Percentiles rank a stretch among this genome's conserved stretches.
Evolutionary conservation across 2,797 vertebrate genomes (phyloP).

Genomic region (Siniperca scherzeri): DNA sequence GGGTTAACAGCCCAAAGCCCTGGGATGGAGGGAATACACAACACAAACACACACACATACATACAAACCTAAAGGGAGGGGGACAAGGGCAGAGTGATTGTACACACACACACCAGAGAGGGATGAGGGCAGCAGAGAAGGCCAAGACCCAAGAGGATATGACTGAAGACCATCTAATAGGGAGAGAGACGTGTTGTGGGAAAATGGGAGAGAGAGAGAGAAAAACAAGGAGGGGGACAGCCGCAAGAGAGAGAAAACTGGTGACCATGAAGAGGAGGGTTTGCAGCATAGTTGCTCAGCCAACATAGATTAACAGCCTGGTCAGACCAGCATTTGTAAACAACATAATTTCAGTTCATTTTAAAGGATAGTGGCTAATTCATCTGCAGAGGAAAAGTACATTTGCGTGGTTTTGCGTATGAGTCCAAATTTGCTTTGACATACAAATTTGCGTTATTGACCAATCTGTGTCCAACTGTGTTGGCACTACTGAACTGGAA

Average conservation of each 20-base stretch:
- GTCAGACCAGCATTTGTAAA: neutral
- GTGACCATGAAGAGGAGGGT: neutral
- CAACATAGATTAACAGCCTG: neutral
- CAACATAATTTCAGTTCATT: neutral
- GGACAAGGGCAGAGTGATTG: conserved; percentile 18
- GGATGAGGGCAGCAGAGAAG: conserved; percentile 38
- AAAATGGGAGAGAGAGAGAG: neutral
- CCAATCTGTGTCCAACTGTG: neutral
- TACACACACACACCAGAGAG: conserved; percentile 28
- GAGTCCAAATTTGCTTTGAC: neutral
- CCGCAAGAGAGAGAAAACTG: neutral
- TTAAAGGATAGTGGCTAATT: neutral
- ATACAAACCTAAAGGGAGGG: conserved; percentile 2
- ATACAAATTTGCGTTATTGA: neutral
- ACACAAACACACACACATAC: conserved; percentile 35
- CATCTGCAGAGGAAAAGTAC: neutral
- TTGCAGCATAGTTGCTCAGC: neutral
- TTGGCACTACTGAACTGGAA: neutral
- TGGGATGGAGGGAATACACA: conserved; percentile 43
- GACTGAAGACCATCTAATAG: conserved; percentile 33
- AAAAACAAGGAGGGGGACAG: neutral
- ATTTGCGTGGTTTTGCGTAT: no score
- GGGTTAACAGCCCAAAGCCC: conserved; percentile 62
- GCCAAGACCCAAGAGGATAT: conserved; percentile 27
- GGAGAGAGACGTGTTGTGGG: conserved; percentile 3